Conservation (phyloP, 2,797 vertebrate species). For the Pterois miles region DNA sequence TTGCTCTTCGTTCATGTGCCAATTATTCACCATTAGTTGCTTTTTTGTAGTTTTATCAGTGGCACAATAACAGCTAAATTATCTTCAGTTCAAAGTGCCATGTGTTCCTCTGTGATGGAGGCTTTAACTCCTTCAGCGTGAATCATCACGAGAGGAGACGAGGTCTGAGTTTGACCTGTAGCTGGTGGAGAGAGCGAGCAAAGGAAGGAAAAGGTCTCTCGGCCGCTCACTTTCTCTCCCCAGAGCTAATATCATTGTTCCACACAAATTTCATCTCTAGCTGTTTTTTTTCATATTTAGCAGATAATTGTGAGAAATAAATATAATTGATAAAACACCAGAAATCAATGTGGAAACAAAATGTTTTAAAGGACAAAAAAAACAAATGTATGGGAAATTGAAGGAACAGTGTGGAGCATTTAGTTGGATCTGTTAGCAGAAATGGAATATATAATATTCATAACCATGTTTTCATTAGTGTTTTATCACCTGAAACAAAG, state of each 20-base stretch:
- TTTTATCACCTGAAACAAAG: background rate
- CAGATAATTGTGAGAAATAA: no score
- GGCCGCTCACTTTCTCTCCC: background rate
- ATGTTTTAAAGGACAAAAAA: no score
- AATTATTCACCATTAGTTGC: constrained; percentile 42
- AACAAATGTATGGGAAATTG: no score
- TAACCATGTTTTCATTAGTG: background rate
- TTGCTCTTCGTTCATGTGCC: background rate
- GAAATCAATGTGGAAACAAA: no score
- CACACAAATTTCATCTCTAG: no score
- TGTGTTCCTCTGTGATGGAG: constrained; percentile 30
- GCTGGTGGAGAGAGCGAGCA: background rate
- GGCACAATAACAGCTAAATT: constrained; percentile 27
- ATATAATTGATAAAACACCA: no score
- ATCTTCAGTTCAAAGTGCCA: constrained; percentile 33
- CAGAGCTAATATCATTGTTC: background rate
- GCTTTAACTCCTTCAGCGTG: constrained; percentile 26
- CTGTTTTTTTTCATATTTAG: no score
- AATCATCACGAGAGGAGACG: background rate
- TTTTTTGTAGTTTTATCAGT: constrained; percentile 25
- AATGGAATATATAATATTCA: no score
- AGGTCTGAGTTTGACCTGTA: background rate
- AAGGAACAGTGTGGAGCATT: no score
- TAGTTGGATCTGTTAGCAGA: no score
- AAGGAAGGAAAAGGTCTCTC: background rate